Base-by-base conservation (phyloP, 2,797 vertebrate species). In the Lagodon rhomboides region DNA sequence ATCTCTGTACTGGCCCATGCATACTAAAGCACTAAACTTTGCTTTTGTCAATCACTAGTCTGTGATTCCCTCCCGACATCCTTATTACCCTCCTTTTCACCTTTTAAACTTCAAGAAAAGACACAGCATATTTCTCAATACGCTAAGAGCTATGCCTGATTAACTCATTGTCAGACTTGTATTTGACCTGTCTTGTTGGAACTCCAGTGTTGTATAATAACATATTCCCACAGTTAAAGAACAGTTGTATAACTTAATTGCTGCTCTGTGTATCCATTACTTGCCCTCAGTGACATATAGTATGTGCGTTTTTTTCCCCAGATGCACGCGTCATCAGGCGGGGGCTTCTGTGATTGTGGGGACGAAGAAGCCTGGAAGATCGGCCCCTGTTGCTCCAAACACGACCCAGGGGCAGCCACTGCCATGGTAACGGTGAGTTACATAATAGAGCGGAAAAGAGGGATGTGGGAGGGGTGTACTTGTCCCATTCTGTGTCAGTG, bases 271-370 rank as follows among this genome's bases (percentile, higher is more conserved):
- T 68, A 27, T 69, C 18, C 46, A 66, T 80, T 44, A 58, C 49
- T 67, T 1, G 5, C 4, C 34, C 64, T 67, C 53, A 30, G 50
- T 91, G 49, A 84, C 61, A 38, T 25, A 43, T 54, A 44, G 51
- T 73, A 23, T 79, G 68, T 68, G 41, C n/a, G 23, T 47, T 73
- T 91, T 87, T 67, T 64, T 76, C 25, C 44, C 74, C 89, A 99
- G 98, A 99, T 99, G 98, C 97, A 99, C 53, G 97, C 96, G 3
- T 99, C 98, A 77, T 95, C 96, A 75, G 98, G 98, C 73, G 98
- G 98, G 11, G 98, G 98, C 22, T 99, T 99, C 94, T 99, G 98
- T 93, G 98, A 99, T 89, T 99, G 98, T 90, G 98, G 98, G 13
- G 98, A 99, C 78, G 85, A 96, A 50, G 98, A 99, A 85, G 98